phyloP scores from a whole-genome alignment of 2,888 invertebrate species.

The Oxystoma pomonae region DNA sequence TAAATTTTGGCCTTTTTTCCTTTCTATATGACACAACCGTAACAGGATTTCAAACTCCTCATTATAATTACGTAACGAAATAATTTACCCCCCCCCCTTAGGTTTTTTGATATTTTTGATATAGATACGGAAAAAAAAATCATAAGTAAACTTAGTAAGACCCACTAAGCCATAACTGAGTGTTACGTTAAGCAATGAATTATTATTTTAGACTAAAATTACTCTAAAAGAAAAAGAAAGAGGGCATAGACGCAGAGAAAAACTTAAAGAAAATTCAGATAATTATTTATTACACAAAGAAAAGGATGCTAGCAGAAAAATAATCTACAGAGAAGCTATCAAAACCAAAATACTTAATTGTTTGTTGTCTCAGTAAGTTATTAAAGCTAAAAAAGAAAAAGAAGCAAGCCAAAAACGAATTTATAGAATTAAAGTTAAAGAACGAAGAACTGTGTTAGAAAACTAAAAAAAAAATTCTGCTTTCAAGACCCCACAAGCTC shows the following conservation, averaged over 20 bases:
- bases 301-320: neutral
- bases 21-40: too few relatives aligned
- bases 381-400: neutral
- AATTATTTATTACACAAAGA: neutral
- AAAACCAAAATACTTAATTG: neutral
- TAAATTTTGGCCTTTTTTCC: too few relatives aligned
- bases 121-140: too few relatives aligned
- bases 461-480: neutral
- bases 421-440: too few relatives aligned
- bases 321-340: neutral
- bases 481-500: slow-evolving; percentile 4
- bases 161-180: too few relatives aligned
- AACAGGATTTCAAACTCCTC: too few relatives aligned
- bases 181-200: too few relatives aligned
- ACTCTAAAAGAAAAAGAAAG: neutral
- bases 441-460: neutral
- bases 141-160: too few relatives aligned
- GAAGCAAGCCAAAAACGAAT: neutral
- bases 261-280: neutral
- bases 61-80: too few relatives aligned
- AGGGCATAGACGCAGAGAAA: neutral
- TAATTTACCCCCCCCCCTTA: too few relatives aligned
- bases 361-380: neutral
- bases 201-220: too few relatives aligned
- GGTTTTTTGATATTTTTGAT: too few relatives aligned